Percentiles rank a stretch among this genome's conserved stretches.
Evolutionary conservation across 2,888 invertebrate genomes (phyloP).

Genomic region (Scaptomyza flava): DNA sequence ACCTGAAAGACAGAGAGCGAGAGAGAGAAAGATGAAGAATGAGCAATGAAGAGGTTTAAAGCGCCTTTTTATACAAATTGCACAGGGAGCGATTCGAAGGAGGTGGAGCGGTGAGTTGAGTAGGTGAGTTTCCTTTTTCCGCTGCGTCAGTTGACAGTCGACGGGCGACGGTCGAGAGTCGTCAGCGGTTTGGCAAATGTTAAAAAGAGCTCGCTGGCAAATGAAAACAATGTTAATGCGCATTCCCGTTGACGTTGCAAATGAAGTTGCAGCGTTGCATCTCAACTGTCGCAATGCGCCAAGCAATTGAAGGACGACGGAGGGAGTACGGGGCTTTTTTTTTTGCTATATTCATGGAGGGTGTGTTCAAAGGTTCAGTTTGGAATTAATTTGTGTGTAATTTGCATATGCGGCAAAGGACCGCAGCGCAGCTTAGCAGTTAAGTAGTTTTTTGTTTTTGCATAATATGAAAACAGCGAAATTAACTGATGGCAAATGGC

Average conservation of each 20-base stretch:
- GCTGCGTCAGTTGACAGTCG: constrained; percentile 68
- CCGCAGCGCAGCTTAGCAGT: constrained; percentile 67
- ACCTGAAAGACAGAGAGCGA: constrained; percentile 78
- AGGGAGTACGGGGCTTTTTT: neutral
- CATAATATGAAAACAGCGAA: constrained; percentile 66
- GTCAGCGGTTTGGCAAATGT: constrained; percentile 75
- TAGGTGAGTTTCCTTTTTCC: constrained; percentile 53
- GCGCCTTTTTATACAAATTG: constrained; percentile 59
- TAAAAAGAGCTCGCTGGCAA: constrained; percentile 60
- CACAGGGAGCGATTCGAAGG: constrained; percentile 1
- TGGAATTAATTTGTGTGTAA: constrained; percentile 74
- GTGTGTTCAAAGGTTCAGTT: constrained; percentile 66
- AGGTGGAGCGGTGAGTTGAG: neutral
- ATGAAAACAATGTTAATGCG: constrained; percentile 80
- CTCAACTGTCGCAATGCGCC: constrained; percentile 47
- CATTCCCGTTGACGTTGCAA: constrained; percentile 79
- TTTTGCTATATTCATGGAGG: constrained; percentile 10
- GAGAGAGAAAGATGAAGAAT: constrained; percentile 17
- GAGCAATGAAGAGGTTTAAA: constrained; percentile 62
- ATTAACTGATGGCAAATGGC: constrained; percentile 53
- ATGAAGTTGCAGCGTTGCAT: constrained; percentile 75
- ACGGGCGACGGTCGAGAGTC: constrained; percentile 29
- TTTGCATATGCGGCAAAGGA: constrained; percentile 75
- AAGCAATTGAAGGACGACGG: neutral
- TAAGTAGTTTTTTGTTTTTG: constrained; percentile 73